Evolutionary conservation across 2,113 vertebrate genomes (phyloP).

Genomic region (Corythaeola cristata): DNA sequence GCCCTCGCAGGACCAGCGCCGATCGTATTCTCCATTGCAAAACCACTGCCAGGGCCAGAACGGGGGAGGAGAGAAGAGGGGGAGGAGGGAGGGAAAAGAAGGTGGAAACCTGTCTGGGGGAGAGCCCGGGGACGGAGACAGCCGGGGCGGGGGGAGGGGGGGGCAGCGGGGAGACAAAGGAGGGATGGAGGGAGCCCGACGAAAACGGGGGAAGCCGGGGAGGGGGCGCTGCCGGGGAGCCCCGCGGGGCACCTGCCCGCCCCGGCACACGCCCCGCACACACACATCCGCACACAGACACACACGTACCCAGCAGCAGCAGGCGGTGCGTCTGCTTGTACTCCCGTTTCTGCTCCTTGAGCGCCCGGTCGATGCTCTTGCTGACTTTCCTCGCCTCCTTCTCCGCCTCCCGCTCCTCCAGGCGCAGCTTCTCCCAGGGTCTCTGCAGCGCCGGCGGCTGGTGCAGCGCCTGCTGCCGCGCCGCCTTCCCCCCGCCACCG

Average conservation of each 20-base stretch:
- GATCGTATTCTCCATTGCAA: background rate
- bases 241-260: conserved; percentile 38
- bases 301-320: conserved; percentile 88
- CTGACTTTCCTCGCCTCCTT: conserved; percentile 92
- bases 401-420: conserved; percentile 91
- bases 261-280: background rate
- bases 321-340: conserved; percentile 93
- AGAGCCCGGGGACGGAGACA: background rate
- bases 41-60: background rate
- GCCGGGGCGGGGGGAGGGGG: background rate
- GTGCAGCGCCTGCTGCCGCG: conserved; percentile 39
- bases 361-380: conserved; percentile 87
- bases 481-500: conserved; percentile 66
- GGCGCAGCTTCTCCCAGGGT: conserved; percentile 87
- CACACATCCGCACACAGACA: background rate
- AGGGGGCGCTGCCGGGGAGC: background rate
- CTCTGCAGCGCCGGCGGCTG: conserved; percentile 79
- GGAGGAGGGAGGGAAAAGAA: background rate
- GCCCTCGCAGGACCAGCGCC: background rate
- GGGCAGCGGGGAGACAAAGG: background rate
- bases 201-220: background rate
- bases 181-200: background rate
- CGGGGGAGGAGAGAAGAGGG: background rate
- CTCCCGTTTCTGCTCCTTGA: conserved; percentile 91
- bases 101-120: conserved; percentile 4